phyloP scores from a whole-genome alignment of 1,140 invertebrate species.

The Drosophila sp. region DNA sequence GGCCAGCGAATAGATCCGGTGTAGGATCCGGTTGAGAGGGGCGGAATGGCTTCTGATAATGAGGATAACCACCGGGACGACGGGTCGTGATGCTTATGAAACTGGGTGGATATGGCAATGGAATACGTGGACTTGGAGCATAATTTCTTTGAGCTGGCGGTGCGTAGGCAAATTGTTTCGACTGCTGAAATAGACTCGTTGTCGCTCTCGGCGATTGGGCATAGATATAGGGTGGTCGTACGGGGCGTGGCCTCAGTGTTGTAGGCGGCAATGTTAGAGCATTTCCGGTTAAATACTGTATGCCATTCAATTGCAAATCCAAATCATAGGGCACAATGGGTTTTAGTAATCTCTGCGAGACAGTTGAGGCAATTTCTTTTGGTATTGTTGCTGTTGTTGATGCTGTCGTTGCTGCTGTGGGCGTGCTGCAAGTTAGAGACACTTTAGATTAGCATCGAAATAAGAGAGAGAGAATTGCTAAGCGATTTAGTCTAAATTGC shows the following conservation, averaged over 20 bases:
- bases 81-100: conserved; percentile 73
- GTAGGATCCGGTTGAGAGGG: conserved; percentile 63
- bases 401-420: conserved; percentile 46
- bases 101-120: conserved; percentile 75
- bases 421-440: conserved; percentile 27
- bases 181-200: conserved; percentile 48
- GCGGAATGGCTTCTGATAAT: conserved; percentile 45
- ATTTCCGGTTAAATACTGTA: conserved; percentile 57
- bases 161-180: conserved; percentile 69
- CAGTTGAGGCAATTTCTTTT: conserved; percentile 15
- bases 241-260: conserved; percentile 14
- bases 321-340: conserved; percentile 72
- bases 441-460: neutral
- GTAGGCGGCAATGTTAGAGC: conserved; percentile 35
- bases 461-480: conserved; percentile 18
- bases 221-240: conserved; percentile 29
- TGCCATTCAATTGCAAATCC: conserved; percentile 52
- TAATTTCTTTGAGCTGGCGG: conserved; percentile 47
- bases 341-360: conserved; percentile 35
- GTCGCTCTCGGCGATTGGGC: conserved; percentile 33
- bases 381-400: conserved; percentile 26
- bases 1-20: conserved; percentile 67
- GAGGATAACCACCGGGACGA: conserved; percentile 22
- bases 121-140: conserved; percentile 48
- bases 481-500: conserved; percentile 40